Base-by-base conservation (phyloP, 2,888 invertebrate genomes). In the Trachelus tabidus region DNA sequence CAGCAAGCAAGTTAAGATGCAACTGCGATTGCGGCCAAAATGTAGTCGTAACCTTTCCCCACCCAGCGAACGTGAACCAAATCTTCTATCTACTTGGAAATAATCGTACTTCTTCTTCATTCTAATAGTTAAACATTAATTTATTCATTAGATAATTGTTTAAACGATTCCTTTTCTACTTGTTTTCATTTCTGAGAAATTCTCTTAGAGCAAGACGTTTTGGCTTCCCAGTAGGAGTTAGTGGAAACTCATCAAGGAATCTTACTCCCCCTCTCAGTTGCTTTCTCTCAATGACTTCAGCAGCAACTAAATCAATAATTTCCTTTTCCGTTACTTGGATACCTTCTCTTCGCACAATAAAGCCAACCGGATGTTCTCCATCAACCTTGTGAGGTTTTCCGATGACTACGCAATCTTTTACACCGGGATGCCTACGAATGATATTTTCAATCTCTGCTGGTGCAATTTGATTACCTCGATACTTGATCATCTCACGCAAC, bases 401-500 rank as follows among this genome's bases (percentile, higher is more conserved):
- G 1, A 90, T 83, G 3, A 91, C 90, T 1, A 85, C 89, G 12
- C 79, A 90, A 80, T 91, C 90, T 9, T 80, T 30, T 0, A 91
- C 86, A 0, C 78, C 87, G 2, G 88, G 85, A 81, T 90, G 89
- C 3, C 80, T 69, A 15, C 80, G 76, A 12, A 91, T 75, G 0
- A 87, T 23, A 56, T 75, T 78, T 77, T 91, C 91, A 6, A 91
- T 88, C 82, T 88, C 87, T 3, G 79, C 77, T 0, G 91, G 90
- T 11, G 89, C 80, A 34, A 92, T 84, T 4, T 90, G 91, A 77
- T 86, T 75, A 11, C 87, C 89, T 73, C 85, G 81, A 30, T 87
- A 89, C 81, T 90, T 91, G 12, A 92, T 85, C 12, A 90, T 56
- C 40, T 89, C 90, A 73, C 90, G 89, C 1, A 90, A 56, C 78